Evolutionary conservation across 2,113 vertebrate genomes (phyloP).

Genomic region (Ptilorrhoa leucosticta): DNA sequence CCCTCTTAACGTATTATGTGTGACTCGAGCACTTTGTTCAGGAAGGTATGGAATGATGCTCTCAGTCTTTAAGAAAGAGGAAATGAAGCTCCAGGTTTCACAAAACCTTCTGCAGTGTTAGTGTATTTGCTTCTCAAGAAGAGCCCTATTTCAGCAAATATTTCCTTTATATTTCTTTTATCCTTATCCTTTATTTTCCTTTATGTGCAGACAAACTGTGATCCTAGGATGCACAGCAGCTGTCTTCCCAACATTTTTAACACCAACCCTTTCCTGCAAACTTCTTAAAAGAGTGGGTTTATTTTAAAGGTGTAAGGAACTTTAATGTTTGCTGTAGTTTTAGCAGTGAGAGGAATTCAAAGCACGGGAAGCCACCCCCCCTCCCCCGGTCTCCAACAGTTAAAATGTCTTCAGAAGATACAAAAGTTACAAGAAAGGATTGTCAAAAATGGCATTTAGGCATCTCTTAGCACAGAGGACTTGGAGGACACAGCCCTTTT

Average conservation of each 20-base stretch:
- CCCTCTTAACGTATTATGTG: not conserved
- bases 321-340: not conserved
- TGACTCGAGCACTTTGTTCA: not conserved
- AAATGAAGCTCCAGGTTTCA: not conserved
- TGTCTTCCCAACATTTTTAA: not conserved
- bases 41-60: not conserved
- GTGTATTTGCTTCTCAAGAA: not conserved
- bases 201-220: not conserved
- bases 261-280: not conserved
- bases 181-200: not conserved
- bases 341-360: not conserved
- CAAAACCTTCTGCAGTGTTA: not conserved
- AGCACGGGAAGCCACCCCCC: not conserved
- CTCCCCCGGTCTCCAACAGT: fast-evolving
- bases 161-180: not conserved
- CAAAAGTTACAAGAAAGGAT: not conserved
- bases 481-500: not conserved
- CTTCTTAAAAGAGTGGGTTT: not conserved
- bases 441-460: fast-evolving
- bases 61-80: not conserved
- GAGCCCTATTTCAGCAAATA: not conserved
- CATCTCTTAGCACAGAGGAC: too few species aligned
- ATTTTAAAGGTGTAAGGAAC: not conserved
- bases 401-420: not conserved
- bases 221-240: not conserved